Evolutionary conservation across 2,113 vertebrate genomes (phyloP).

Genomic region (Apeltes quadracus): DNA sequence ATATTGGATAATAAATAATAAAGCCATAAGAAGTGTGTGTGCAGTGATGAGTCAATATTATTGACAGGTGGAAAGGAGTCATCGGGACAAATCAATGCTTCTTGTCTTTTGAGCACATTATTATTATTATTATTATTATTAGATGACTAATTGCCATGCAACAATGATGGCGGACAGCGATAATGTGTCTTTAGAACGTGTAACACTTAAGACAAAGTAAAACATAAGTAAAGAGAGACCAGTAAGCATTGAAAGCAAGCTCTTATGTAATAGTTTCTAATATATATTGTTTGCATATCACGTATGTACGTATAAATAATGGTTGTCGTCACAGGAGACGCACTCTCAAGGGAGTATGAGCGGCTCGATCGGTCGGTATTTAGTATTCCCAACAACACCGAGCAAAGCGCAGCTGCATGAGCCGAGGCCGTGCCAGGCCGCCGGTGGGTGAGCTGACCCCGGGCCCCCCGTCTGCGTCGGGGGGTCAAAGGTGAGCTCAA

Average conservation of each 20-base stretch:
- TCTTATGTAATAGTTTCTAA: too few relatives aligned
- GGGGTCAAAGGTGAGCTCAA: slow-evolving; percentile 41
- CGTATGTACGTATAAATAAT: neutral
- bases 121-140: neutral
- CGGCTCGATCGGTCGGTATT: neutral
- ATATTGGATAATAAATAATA: too few relatives aligned
- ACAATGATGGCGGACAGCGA: neutral
- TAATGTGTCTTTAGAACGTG: too few relatives aligned
- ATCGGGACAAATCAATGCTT: neutral
- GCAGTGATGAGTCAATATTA: neutral
- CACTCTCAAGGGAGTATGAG: neutral
- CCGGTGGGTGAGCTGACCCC: slow-evolving; percentile 51
- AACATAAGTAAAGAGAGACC: neutral
- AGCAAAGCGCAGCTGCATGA: slow-evolving; percentile 53
- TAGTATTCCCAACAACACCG: slow-evolving; percentile 38
- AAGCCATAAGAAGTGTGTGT: too few relatives aligned
- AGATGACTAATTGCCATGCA: neutral
- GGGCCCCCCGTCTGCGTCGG: slow-evolving; percentile 41
- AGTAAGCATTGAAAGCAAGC: neutral
- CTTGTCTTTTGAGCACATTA: neutral
- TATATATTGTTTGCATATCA: too few relatives aligned
- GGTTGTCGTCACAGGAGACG: neutral
- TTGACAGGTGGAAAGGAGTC: neutral
- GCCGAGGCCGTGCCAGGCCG: slow-evolving; percentile 44
- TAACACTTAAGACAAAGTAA: neutral